A percentile compares a stretch with the other conserved stretches of the same genome.
These are phyloP conservation scores for Halyomorpha halys DNA, from an alignment of 1,140 invertebrate genomes.

Conservation along the genomic window DNA sequence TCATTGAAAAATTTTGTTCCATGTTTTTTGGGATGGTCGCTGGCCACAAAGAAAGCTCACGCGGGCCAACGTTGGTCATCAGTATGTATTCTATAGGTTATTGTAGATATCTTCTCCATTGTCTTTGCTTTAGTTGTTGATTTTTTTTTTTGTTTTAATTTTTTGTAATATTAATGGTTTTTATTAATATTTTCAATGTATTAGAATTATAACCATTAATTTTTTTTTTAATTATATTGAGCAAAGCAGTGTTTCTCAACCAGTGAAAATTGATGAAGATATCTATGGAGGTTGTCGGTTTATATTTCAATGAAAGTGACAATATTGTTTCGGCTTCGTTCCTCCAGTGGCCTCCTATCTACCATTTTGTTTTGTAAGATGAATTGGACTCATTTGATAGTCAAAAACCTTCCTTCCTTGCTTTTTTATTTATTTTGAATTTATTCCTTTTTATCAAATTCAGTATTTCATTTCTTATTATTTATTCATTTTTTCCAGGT, in stretches of 20 bases:
- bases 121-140: constrained; percentile 9
- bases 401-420: too few relatives aligned
- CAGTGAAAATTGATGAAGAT: constrained; percentile 1
- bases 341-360: too few relatives aligned
- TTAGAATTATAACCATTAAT: not conserved
- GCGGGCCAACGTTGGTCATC: not conserved
- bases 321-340: too few relatives aligned
- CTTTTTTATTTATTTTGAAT: too few relatives aligned
- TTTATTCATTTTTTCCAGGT: too few relatives aligned
- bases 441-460: too few relatives aligned
- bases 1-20: constrained; percentile 9
- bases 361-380: too few relatives aligned
- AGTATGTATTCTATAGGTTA: constrained; percentile 7
- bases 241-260: constrained; percentile 10
- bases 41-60: not conserved
- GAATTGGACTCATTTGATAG: too few relatives aligned
- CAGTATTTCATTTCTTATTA: too few relatives aligned
- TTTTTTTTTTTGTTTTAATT: not conserved
- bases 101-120: constrained; percentile 12
- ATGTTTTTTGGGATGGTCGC: constrained; percentile 7
- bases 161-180: constrained; percentile 5
- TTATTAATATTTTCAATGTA: not conserved
- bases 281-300: not conserved
- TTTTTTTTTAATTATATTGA: not conserved
- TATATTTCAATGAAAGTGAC: too few relatives aligned